phyloP scores from a whole-genome alignment of 2,113 vertebrate species.

The Gobio gobio region DNA sequence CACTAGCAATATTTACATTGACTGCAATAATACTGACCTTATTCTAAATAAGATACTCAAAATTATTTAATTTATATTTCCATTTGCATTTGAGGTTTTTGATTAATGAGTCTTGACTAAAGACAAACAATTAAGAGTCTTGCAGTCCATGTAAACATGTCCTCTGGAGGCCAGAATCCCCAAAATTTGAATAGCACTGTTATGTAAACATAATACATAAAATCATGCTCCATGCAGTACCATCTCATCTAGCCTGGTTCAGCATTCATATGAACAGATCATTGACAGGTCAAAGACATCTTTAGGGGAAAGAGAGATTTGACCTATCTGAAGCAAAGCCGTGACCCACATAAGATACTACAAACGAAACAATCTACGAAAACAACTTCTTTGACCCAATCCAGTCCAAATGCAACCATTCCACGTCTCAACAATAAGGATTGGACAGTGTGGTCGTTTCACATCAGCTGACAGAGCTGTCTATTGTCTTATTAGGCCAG shows the following conservation, averaged over 20 bases:
- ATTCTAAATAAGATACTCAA: background rate
- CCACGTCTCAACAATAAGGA: conserved; percentile 17
- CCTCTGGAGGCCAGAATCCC: background rate
- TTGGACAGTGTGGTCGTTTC: background rate
- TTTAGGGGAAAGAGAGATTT: background rate
- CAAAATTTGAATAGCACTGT: background rate
- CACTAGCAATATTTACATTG: background rate
- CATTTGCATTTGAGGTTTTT: background rate
- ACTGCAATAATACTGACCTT: background rate
- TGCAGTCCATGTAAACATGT: background rate
- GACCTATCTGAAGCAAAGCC: conserved; percentile 15
- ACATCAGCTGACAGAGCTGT: background rate
- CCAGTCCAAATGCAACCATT: conserved; percentile 9
- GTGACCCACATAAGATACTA: background rate
- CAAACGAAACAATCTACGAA: background rate
- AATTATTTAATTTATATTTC: background rate
- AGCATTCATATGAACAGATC: background rate
- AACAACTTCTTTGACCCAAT: background rate
- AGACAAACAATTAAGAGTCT: no score
- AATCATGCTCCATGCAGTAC: conserved; percentile 20
- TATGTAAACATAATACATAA: background rate
- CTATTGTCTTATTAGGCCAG: background rate
- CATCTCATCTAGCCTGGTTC: background rate
- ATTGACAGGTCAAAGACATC: background rate
- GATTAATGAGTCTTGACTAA: no score